A percentile compares a stretch with the other conserved stretches of the same genome.
phyloP scores from a whole-genome alignment of 2,888 invertebrate species.

The Invenusta paracnida region DNA sequence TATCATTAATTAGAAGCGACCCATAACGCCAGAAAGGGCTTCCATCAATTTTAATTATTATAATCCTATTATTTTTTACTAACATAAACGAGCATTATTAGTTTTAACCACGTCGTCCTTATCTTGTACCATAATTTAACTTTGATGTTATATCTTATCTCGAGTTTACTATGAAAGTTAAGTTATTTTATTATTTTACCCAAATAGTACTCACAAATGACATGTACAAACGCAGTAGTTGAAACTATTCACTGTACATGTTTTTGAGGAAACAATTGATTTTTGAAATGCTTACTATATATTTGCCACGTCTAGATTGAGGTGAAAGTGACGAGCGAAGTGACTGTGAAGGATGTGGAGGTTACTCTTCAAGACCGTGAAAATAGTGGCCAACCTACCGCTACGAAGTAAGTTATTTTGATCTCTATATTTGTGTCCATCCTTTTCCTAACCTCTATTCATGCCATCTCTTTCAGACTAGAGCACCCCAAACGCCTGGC shows the following conservation, averaged over 20 bases:
- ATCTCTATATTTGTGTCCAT: neutral
- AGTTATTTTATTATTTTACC: neutral
- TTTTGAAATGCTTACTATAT: neutral
- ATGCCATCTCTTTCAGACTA: conserved; percentile 69
- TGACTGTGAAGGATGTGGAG: conserved; percentile 70
- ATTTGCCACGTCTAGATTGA: conserved; percentile 47
- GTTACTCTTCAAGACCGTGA: conserved; percentile 84
- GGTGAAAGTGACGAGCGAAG: conserved; percentile 59
- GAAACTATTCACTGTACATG: too few relatives aligned
- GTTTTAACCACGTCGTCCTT: too few relatives aligned
- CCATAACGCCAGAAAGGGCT: too few relatives aligned
- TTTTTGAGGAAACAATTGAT: neutral
- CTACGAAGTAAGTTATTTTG: neutral
- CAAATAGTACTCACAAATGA: too few relatives aligned
- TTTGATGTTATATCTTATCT: too few relatives aligned
- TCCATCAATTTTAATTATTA: too few relatives aligned
- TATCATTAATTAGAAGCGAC: too few relatives aligned
- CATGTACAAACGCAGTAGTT: neutral
- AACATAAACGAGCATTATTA: too few relatives aligned
- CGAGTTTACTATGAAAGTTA: too few relatives aligned
- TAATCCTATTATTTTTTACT: too few relatives aligned
- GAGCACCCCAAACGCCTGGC: conserved; percentile 70
- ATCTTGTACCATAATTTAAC: too few relatives aligned
- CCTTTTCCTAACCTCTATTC: too few relatives aligned
- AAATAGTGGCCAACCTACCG: conserved; percentile 62